Conservation (phyloP, 2,888 invertebrate species). For the Lomographa bimaculata region DNA sequence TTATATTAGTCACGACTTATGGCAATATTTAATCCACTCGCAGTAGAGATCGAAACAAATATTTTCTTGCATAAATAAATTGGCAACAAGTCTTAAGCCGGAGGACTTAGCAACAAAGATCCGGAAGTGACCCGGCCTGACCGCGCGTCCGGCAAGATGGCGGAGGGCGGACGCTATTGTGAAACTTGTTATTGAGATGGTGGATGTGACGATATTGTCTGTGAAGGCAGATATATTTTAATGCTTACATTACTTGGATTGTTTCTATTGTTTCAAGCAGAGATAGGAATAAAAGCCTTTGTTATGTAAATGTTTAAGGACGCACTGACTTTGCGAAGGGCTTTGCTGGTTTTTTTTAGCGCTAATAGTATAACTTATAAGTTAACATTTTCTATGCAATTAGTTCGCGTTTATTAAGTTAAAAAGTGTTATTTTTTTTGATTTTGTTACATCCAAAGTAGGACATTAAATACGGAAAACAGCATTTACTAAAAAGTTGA, state of each 20-base stretch:
- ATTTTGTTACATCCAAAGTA: too few relatives aligned
- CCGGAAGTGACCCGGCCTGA: constrained; percentile 33
- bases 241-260: constrained; percentile 2
- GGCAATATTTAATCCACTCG: too few relatives aligned
- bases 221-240: constrained; percentile 5
- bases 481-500: too few relatives aligned
- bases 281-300: constrained; percentile 1
- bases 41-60: not conserved
- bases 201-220: constrained; percentile 7
- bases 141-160: constrained; percentile 36
- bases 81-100: constrained; percentile 21
- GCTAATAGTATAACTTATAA: too few relatives aligned
- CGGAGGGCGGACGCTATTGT: constrained; percentile 24
- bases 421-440: too few relatives aligned
- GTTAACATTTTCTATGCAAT: too few relatives aligned
- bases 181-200: constrained; percentile 17
- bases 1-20: too few relatives aligned
- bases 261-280: too few relatives aligned
- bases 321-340: too few relatives aligned
- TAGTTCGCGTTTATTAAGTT: too few relatives aligned
- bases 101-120: constrained; percentile 22
- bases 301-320: constrained; percentile 1
- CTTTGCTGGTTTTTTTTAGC: too few relatives aligned
- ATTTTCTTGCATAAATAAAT: constrained; percentile 1
- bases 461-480: too few relatives aligned